Evolutionary conservation across 2,888 invertebrate genomes (phyloP).

Genomic region (Mechanitis messenoides): DNA sequence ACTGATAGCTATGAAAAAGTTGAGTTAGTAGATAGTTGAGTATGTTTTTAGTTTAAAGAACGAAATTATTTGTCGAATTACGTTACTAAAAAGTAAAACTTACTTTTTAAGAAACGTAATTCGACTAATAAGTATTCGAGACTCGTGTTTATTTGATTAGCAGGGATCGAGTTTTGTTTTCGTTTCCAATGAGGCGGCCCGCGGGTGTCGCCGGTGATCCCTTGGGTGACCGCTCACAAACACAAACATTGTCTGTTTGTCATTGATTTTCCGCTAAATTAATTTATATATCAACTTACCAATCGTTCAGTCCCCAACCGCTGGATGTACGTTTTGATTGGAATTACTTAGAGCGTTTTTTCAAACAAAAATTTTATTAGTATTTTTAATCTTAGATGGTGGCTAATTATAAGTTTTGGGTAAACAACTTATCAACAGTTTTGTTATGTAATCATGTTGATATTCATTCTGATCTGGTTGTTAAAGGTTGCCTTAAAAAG

Average conservation of each 20-base stretch:
- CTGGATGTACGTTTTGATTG: too few species aligned
- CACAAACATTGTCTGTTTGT: conserved; percentile 65
- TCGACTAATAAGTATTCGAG: conserved; percentile 39
- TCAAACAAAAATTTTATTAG: too few species aligned
- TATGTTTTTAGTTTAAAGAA: too few species aligned
- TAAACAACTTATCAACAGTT: too few species aligned
- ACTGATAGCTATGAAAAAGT: too few species aligned
- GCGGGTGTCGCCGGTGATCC: conserved; percentile 39
- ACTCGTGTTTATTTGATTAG: conserved; percentile 57
- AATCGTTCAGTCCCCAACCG: conserved; percentile 23
- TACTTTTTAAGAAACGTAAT: not conserved
- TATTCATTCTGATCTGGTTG: too few species aligned
- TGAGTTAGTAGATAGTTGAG: too few species aligned
- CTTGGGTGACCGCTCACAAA: conserved; percentile 58
- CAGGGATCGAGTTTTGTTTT: conserved; percentile 66
- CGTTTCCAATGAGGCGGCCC: conserved; percentile 61
- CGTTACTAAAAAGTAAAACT: not conserved
- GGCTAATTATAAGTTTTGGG: too few species aligned
- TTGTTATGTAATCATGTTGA: not conserved
- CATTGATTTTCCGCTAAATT: conserved; percentile 75
- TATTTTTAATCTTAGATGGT: too few species aligned
- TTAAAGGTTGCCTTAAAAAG: conserved; percentile 93
- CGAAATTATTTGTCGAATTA: too few species aligned
- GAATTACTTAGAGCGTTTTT: too few species aligned
- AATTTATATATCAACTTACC: conserved; percentile 50